Base-by-base conservation (phyloP, 1,140 invertebrate species). In the Cheumatopsyche charites region DNA sequence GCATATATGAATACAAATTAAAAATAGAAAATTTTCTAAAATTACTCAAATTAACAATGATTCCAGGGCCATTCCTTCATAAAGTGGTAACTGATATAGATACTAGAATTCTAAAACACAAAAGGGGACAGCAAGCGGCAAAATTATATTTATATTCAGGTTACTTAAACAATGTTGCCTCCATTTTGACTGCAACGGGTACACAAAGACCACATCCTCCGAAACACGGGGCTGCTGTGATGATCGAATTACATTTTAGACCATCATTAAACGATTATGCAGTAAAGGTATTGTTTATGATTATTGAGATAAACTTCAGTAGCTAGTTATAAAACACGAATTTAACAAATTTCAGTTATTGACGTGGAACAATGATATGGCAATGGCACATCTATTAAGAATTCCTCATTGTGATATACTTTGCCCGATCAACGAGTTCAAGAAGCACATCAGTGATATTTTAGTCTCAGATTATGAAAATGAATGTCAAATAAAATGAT, bases 291-390 rank as follows among this genome's bases (percentile, higher is more conserved):
- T n/a, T 47, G 7, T n/a, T n/a, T n/a, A n/a, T n/a, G n/a, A n/a
- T n/a, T n/a, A n/a, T 25, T 62, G 11, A 19, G 15, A 9, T 36
- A 36, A 36, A 36, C 9, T 36, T 36, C 29, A 36, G 3, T 36
- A 36, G 9, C 29, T 36, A 36, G 9, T 49, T 1, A 47, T 23
- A 12, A 66, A 36, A 47, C 11, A 26, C 2, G 25, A 12, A 55
- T 47, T 5, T 55, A 42, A 71, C 21, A 49, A 52, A 45, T 81
- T 81, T 41, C 78, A 85, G 83, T 81, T 83, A 73, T 83, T 81
- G 72, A 82, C 83, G 71, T 84, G 82, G 82, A 81, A 83, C 66
- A 79, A 83, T 71, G 81, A 84, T 47, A 83, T 81, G 1, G 82
- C 81, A 5, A 81, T 82, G 55, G 81, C 81, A 2, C 78, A 79